phyloP scores from a whole-genome alignment of 2,888 invertebrate species.

The Ectemnius cavifrons region DNA sequence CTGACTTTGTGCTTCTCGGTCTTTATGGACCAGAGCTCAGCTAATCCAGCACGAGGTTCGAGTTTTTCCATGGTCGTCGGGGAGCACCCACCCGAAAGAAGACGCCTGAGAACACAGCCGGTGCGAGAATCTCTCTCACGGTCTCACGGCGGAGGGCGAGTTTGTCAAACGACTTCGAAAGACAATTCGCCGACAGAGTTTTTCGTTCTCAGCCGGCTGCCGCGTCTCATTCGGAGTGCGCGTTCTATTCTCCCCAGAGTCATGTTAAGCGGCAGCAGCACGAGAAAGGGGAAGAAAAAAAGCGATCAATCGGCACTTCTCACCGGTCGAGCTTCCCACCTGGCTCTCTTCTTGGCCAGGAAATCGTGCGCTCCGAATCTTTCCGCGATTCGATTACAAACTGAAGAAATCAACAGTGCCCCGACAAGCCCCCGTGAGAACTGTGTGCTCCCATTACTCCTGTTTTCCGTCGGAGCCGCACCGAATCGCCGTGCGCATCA shows the following conservation, averaged over 20 bases:
- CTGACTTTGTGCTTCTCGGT: conserved; percentile 41
- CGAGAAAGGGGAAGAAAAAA: neutral
- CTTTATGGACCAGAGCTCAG: conserved; percentile 38
- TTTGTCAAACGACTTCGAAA: conserved; percentile 51
- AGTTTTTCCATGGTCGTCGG: conserved; percentile 35
- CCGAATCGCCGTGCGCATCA: neutral
- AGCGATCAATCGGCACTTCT: neutral
- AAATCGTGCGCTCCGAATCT: neutral
- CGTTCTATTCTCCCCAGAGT: conserved; percentile 34
- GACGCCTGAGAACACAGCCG: conserved; percentile 21
- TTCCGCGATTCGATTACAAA: neutral
- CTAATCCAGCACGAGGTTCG: conserved; percentile 43
- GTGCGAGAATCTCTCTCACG: conserved; percentile 24
- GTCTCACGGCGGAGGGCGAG: conserved; percentile 18
- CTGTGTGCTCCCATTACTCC: neutral
- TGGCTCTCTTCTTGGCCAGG: neutral
- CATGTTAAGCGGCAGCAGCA: conserved; percentile 11
- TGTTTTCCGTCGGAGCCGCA: too few species aligned
- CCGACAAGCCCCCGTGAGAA: neutral
- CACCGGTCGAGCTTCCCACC: neutral
- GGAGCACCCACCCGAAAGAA: conserved; percentile 23
- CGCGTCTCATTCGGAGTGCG: conserved; percentile 18
- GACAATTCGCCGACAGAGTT: conserved; percentile 39
- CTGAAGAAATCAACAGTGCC: neutral
- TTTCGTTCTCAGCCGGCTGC: too few species aligned